Percentiles rank a stretch among this genome's conserved stretches.
These are phyloP conservation scores for Aplocera efformata DNA, from an alignment of 2,888 invertebrate species.

Conservation along the genomic window DNA sequence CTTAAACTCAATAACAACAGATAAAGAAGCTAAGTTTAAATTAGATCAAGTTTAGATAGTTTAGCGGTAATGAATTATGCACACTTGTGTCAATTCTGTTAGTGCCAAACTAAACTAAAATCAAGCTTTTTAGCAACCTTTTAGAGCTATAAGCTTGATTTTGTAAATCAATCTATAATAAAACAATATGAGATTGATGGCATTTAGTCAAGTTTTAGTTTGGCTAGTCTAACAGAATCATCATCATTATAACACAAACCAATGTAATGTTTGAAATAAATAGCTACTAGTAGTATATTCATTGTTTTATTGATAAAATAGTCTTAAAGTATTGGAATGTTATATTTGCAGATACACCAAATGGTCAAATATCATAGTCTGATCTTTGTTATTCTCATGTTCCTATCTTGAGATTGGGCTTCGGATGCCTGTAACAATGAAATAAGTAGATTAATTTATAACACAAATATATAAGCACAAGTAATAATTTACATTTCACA, in stretches of 20 bases:
- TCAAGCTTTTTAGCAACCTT: no score
- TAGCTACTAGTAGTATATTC: constrained; percentile 3
- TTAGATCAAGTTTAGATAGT: constrained; percentile 74
- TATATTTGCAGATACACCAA: not conserved
- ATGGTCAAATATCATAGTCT: not conserved
- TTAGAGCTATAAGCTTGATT: no score
- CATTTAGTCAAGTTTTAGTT: no score
- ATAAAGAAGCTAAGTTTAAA: constrained; percentile 75
- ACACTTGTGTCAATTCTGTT: no score
- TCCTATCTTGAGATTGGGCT: constrained; percentile 17
- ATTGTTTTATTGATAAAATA: constrained; percentile 10
- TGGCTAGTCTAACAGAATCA: no score
- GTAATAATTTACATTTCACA: no score
- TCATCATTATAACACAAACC: not conserved
- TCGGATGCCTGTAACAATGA: constrained; percentile 35
- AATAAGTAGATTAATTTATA: no score
- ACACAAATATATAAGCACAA: no score
- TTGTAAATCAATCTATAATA: no score
- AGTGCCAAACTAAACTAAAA: no score
- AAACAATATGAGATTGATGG: no score
- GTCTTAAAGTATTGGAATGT: not conserved
- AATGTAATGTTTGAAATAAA: constrained; percentile 10
- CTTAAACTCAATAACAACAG: constrained; percentile 81
- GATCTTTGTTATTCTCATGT: constrained; percentile 6
- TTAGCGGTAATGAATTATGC: no score